Percentiles rank a stretch among this genome's conserved stretches.
Conservation (phyloP, 2,113 vertebrate species). For the Ctenomys sociabilis region DNA sequence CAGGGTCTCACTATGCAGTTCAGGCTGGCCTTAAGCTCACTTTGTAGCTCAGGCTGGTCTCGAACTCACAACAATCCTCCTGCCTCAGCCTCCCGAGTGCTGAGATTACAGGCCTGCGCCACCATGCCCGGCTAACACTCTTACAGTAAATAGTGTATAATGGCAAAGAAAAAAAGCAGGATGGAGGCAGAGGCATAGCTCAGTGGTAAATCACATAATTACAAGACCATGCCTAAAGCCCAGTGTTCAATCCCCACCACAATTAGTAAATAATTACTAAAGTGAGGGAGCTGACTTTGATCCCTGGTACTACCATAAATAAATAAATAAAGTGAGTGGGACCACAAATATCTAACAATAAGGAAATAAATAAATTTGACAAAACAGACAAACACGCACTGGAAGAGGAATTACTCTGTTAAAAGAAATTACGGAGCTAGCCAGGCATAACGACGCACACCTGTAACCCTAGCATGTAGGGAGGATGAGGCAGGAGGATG, state of each 20-base stretch:
- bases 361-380: neutral
- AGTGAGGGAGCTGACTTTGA: too few relatives aligned
- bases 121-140: too few relatives aligned
- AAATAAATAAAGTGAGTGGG: too few relatives aligned
- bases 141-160: too few relatives aligned
- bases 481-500: neutral
- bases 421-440: neutral
- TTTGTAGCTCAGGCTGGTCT: too few relatives aligned
- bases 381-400: neutral
- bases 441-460: neutral
- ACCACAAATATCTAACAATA: neutral
- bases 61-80: too few relatives aligned
- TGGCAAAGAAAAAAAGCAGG: neutral
- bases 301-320: neutral
- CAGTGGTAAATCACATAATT: neutral
- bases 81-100: too few relatives aligned
- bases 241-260: neutral
- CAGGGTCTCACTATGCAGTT: too few relatives aligned
- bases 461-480: neutral
- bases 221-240: neutral
- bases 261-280: too few relatives aligned
- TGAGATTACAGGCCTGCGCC: too few relatives aligned
- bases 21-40: too few relatives aligned
- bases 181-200: neutral
- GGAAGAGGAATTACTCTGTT: neutral